A percentile compares a stretch with the other conserved stretches of the same genome.
Conservation (phyloP, 2,113 vertebrate genomes). For the Syngnathus typhle region DNA sequence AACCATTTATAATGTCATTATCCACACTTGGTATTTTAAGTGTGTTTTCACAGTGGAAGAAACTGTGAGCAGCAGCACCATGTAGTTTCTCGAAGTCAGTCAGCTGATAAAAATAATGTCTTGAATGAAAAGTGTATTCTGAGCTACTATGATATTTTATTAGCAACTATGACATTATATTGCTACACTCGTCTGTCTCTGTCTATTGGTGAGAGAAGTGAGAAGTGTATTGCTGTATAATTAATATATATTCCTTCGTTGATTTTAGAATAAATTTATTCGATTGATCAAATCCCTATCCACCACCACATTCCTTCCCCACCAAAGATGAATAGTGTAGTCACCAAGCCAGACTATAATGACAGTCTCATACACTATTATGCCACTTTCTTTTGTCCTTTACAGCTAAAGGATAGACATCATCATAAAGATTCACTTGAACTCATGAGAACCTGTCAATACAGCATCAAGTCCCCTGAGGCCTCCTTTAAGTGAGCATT, state of each 20-base stretch:
- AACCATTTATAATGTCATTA: neutral
- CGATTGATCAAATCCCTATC: too few relatives aligned
- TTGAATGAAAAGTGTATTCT: neutral
- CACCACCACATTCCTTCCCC: too few relatives aligned
- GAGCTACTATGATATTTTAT: neutral
- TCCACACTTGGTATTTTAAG: neutral
- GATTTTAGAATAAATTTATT: too few relatives aligned
- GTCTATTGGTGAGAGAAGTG: too few relatives aligned
- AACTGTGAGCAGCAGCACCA: neutral
- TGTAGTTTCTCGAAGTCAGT: neutral
- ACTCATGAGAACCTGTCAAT: neutral
- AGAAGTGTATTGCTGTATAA: too few relatives aligned
- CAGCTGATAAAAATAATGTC: neutral
- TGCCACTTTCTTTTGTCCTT: too few relatives aligned
- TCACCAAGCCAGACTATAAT: too few relatives aligned
- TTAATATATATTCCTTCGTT: too few relatives aligned
- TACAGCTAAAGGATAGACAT: neutral
- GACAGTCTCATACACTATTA: neutral
- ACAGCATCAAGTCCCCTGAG: conserved; percentile 23
- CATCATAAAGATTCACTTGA: neutral
- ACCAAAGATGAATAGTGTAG: too few relatives aligned
- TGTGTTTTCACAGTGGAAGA: neutral
- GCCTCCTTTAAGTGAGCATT: conserved; percentile 44
- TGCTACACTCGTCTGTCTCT: neutral
- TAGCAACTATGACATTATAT: too few relatives aligned